Conservation (phyloP, 2,113 vertebrate genomes). For the Mustela lutreola region DNA sequence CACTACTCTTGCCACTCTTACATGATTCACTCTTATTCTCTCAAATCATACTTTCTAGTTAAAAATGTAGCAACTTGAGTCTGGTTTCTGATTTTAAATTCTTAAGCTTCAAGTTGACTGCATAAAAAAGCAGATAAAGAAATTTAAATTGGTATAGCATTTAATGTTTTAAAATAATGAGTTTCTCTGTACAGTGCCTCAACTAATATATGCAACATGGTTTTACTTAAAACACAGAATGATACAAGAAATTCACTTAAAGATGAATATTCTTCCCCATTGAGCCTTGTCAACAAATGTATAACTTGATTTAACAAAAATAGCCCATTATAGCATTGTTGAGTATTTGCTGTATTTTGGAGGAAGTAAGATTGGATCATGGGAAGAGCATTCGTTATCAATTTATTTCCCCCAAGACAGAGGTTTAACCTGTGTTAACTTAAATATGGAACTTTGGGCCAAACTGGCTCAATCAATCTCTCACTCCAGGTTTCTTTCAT, state of each 20-base stretch:
- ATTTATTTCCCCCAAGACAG: background rate
- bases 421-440: background rate
- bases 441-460: background rate
- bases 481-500: background rate
- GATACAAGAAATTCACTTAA: background rate
- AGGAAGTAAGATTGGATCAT: background rate
- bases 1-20: background rate
- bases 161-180: conserved; percentile 20
- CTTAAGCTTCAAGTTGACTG: conserved; percentile 12
- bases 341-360: background rate
- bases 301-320: background rate
- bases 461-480: background rate
- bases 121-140: conserved; percentile 4
- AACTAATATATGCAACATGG: background rate
- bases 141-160: background rate
- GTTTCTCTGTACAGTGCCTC: background rate
- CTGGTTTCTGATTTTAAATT: conserved; percentile 27
- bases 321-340: background rate
- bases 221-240: conserved; percentile 32
- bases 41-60: background rate
- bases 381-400: background rate
- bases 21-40: background rate
- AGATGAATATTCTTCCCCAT: background rate
- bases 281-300: background rate
- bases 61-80: background rate